Conservation (phyloP, 2,113 vertebrate genomes). For the Aix galericulata region DNA sequence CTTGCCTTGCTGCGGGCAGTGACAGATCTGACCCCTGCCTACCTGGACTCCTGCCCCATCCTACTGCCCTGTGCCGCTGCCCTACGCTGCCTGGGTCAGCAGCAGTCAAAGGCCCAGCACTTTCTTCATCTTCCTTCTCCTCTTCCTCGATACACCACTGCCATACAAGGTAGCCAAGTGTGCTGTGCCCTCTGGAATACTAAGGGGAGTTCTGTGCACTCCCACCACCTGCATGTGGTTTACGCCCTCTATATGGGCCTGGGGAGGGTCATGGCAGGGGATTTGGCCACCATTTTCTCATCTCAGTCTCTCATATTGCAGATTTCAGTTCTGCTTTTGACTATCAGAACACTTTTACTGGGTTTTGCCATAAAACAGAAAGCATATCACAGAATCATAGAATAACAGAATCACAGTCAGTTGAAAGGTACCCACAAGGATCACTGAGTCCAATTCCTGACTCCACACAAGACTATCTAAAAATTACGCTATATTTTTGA, state of each 20-base stretch:
- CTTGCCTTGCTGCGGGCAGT: not conserved
- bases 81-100: not conserved
- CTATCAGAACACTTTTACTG: not conserved
- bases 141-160: fast-evolving
- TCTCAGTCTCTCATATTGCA: not conserved
- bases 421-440: not conserved
- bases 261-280: not conserved
- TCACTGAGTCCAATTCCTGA: not conserved
- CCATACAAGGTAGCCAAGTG: not conserved
- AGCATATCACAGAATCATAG: not conserved
- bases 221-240: not conserved
- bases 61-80: not conserved
- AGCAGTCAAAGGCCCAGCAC: not conserved
- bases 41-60: not conserved
- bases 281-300: not conserved
- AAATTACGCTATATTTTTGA: not conserved
- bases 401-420: not conserved
- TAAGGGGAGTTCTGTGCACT: not conserved
- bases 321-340: not conserved
- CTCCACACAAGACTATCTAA: not conserved
- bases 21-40: too few relatives aligned
- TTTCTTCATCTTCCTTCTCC: not conserved
- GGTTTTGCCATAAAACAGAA: not conserved
- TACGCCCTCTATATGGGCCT: not conserved
- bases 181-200: not conserved